Base-by-base conservation (phyloP, 2,888 invertebrate genomes). In the Leistus spinibarbis region DNA sequence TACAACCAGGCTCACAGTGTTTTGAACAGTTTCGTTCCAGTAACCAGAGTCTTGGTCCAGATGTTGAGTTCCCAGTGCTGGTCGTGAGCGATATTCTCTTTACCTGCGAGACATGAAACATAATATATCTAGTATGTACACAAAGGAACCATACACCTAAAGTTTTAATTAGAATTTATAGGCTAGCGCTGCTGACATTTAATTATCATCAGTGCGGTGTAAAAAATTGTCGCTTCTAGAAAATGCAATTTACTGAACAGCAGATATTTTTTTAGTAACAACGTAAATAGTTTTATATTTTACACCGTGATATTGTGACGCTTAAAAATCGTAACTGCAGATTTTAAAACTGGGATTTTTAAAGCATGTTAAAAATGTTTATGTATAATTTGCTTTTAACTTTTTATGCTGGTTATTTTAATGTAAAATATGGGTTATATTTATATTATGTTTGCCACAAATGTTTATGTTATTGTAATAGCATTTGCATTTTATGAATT, bases 1-100 rank as follows among this genome's bases (percentile, higher is more conserved):
- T 95, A 85, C 95, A 96, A 10, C 95, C 95, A 0, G 95, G 91
- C 80, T 95, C 95, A 85, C 96, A 96, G 81, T 91, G 92, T 80
- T 91, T 91, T 0, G 93, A 90, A 83, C 96, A 96, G 83, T 93
- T 93, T 10, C 96, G 88, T 83, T 95, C 94, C 75, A 95, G 82
- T 0, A 94, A 91, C 95, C 95, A 96, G 88, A 94, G 90, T 83
- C 91, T 91, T 0, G 92, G 92, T 9, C 89, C 90, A 0, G 94
- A 87, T 82, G 95, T 95, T 82, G 95, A 95, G 0, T 91, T 95
- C 72, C 93, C 93, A 1, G 93, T 93, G 4, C 94, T 94, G 84
- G 93, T 95, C 0, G 95, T 94, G 83, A 92, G 92, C 0, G 94
- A 93, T 82, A 93, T 94, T 62, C 93, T 90, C 83, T 94, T 93